Conservation (phyloP, 2,888 invertebrate species). For the Hemicrepidius hirtus region DNA sequence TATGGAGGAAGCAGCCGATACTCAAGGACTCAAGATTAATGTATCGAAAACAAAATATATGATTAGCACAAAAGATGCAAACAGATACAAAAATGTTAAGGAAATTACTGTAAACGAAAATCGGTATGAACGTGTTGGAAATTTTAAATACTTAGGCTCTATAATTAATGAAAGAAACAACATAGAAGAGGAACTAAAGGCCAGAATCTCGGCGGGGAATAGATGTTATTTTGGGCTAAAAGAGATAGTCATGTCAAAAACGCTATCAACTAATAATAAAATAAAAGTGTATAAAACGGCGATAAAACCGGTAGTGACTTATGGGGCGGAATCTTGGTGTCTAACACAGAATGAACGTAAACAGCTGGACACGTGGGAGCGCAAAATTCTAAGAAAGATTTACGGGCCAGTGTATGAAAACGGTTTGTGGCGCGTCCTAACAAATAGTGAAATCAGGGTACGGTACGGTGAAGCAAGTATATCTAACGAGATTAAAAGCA, state of each 20-base stretch:
- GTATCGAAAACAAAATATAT: constrained; percentile 12
- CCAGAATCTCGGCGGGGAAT: not conserved
- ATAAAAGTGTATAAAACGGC: not conserved
- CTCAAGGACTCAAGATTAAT: not conserved
- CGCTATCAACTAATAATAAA: constrained; percentile 6
- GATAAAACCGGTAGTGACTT: constrained; percentile 12
- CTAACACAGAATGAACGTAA: not conserved
- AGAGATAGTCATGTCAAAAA: not conserved
- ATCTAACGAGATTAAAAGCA: constrained; percentile 14
- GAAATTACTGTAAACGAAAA: constrained; percentile 8
- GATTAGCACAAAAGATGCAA: not conserved
- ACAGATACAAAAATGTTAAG: not conserved
- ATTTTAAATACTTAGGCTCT: not conserved
- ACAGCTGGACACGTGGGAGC: constrained; percentile 14
- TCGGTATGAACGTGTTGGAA: not conserved
- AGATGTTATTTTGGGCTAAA: not conserved
- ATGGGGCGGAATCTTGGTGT: constrained; percentile 3
- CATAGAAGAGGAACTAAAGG: not conserved
- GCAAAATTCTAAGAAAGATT: constrained; percentile 5
- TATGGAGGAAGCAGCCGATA: not conserved
- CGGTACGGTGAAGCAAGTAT: constrained; percentile 4
- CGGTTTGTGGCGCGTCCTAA: not conserved
- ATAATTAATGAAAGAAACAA: not conserved
- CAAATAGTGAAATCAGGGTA: constrained; percentile 10
- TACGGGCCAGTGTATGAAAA: constrained; percentile 11